Percentiles rank a stretch among this genome's conserved stretches.
Evolutionary conservation across 2,888 invertebrate species (phyloP).

Genomic region (Parapristionchus giblindavisi): DNA sequence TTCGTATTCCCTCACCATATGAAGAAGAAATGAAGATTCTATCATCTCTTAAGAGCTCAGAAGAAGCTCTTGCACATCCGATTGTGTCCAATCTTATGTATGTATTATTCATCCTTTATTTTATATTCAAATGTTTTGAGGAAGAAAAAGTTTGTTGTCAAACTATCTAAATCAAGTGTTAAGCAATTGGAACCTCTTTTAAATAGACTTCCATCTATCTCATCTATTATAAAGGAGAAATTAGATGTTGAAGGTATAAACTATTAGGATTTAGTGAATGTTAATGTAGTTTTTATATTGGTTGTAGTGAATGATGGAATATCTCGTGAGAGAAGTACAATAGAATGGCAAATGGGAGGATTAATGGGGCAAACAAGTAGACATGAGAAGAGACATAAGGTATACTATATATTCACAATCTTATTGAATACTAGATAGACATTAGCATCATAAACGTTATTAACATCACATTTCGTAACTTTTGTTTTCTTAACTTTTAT

Average conservation of each 20-base stretch:
- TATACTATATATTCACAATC: too few relatives aligned
- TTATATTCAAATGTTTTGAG: conserved; percentile 22
- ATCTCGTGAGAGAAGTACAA: conserved; percentile 39
- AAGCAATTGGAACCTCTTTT: conserved; percentile 44
- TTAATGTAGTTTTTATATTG: neutral
- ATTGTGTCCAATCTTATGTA: conserved; percentile 11
- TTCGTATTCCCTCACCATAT: conserved; percentile 29
- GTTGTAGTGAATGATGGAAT: conserved; percentile 42
- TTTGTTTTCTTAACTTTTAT: too few relatives aligned
- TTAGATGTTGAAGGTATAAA: conserved; percentile 44
- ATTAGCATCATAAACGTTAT: too few relatives aligned
- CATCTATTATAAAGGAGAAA: conserved; percentile 42
- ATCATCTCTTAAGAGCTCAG: neutral
- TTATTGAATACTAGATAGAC: too few relatives aligned
- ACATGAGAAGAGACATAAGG: conserved; percentile 48
- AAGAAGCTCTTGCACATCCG: conserved; percentile 22
- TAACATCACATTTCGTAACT: too few relatives aligned
- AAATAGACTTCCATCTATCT: conserved; percentile 37
- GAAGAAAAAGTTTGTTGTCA: conserved; percentile 41
- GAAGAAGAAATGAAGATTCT: conserved; percentile 31
- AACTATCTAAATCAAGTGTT: conserved; percentile 45
- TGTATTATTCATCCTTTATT: neutral
- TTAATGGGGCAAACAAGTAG: conserved; percentile 47
- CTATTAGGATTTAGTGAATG: neutral
- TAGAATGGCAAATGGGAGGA: conserved; percentile 52